Conservation (phyloP, 2,797 vertebrate genomes). For the Enteromius anoplus region DNA sequence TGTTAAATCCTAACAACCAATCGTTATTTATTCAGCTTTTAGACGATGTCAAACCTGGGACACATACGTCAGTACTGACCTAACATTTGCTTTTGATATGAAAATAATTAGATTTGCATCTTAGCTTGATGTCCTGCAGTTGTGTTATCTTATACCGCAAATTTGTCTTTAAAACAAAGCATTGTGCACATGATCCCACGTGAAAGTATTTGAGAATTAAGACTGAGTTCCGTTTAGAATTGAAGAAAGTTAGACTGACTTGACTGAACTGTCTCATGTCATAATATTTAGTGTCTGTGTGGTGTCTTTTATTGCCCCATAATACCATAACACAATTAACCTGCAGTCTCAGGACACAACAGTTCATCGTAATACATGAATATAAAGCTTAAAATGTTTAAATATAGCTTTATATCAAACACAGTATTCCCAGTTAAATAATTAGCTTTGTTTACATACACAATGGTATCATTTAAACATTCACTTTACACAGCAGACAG, state of each 20-base stretch:
- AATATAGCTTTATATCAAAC: not conserved
- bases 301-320: constrained; percentile 36
- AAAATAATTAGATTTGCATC: not conserved
- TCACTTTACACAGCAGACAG: not conserved
- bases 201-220: not conserved
- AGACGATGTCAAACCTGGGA: no score
- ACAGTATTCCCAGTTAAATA: not conserved
- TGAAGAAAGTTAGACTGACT: not conserved
- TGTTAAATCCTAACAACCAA: no score
- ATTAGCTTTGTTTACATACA: no score
- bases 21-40: no score
- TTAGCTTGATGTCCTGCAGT: not conserved
- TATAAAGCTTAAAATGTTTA: not conserved
- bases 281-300: not conserved
- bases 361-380: constrained; percentile 8
- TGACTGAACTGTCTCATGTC: not conserved
- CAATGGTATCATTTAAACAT: not conserved
- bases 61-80: not conserved
- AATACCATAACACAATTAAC: constrained; percentile 18
- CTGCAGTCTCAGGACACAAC: not conserved
- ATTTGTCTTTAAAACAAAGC: not conserved
- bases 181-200: no score
- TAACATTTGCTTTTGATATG: not conserved
- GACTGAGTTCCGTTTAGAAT: not conserved
- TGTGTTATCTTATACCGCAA: not conserved